Percentiles rank a stretch among this genome's conserved stretches.
These are phyloP conservation scores for Entelurus aequoreus DNA, from an alignment of 2,113 vertebrate species.

Conservation along the genomic window DNA sequence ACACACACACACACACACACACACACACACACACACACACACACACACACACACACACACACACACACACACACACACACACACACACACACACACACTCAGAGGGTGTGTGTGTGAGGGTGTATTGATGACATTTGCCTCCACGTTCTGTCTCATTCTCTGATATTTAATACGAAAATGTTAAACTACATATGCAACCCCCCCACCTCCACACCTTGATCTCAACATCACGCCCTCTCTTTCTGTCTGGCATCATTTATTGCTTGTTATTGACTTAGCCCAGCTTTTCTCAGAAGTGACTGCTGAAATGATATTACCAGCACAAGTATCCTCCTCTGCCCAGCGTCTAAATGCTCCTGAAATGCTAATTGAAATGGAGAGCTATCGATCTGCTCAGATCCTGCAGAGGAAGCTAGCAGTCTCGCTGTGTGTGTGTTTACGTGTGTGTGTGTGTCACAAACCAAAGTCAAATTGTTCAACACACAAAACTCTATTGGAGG, in stretches of 20 bases:
- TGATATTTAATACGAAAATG: slow-evolving; percentile 32
- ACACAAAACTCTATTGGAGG: too few species aligned
- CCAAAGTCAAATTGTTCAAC: too few species aligned
- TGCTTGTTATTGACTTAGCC: slow-evolving; percentile 58
- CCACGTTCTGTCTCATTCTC: slow-evolving; percentile 17
- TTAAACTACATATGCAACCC: slow-evolving; percentile 26
- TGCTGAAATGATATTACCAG: slow-evolving; percentile 70
- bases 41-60: not conserved
- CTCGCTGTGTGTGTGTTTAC: slow-evolving; percentile 13
- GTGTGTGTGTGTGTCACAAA: too few species aligned
- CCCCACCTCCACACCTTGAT: slow-evolving; percentile 1
- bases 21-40: slow-evolving; percentile 33
- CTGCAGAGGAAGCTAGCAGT: slow-evolving; percentile 38
- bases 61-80: slow-evolving; percentile 34
- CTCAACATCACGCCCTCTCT: slow-evolving; percentile 8
- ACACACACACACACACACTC: slow-evolving; percentile 31
- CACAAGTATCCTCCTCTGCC: slow-evolving; percentile 62
- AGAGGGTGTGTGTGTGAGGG: slow-evolving; percentile 9
- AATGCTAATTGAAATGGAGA: slow-evolving; percentile 74
- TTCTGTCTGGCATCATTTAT: not conserved
- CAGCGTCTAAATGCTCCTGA: slow-evolving; percentile 67
- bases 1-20: slow-evolving; percentile 32
- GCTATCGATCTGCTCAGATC: slow-evolving; percentile 64
- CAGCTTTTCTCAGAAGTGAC: slow-evolving; percentile 67
- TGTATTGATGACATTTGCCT: slow-evolving; percentile 44